Evolutionary conservation across 1,140 invertebrate species (phyloP).

Genomic region (Gryllus bimaculatus): DNA sequence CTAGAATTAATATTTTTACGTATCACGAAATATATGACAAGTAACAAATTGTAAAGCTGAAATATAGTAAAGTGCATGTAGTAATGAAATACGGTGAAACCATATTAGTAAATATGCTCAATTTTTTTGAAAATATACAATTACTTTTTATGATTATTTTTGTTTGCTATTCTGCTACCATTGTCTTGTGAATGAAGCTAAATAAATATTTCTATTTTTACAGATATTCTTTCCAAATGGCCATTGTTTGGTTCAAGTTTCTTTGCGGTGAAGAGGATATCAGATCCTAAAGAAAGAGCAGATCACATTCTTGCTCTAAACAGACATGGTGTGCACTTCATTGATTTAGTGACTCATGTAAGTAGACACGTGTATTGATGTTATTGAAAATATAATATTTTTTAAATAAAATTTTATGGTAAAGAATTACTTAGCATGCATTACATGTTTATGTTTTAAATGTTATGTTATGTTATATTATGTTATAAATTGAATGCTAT

Average conservation of each 20-base stretch:
- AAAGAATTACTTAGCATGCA: not conserved
- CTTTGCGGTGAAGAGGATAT: conserved; percentile 85
- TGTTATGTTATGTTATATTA: not conserved
- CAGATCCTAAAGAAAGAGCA: conserved; percentile 63
- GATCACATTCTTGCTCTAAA: conserved; percentile 88
- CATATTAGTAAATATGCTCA: too few relatives aligned
- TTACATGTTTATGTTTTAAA: not conserved
- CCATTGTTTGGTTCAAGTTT: conserved; percentile 95
- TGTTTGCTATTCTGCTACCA: too few relatives aligned
- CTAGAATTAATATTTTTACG: too few relatives aligned
- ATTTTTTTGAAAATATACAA: too few relatives aligned
- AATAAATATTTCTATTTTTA: conserved; percentile 20
- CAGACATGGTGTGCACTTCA: conserved; percentile 84
- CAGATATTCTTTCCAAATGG: conserved; percentile 85
- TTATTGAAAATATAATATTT: conserved; percentile 18
- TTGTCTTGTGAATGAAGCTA: too few relatives aligned
- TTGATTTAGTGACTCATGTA: conserved; percentile 83
- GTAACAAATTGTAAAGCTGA: too few relatives aligned
- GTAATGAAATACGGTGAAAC: too few relatives aligned
- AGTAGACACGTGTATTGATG: conserved; percentile 56
- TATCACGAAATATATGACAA: too few relatives aligned
- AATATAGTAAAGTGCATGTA: too few relatives aligned
- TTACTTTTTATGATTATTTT: too few relatives aligned
- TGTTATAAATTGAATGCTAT: not conserved
- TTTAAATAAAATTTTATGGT: not conserved